Conservation (phyloP, 2,113 vertebrate genomes). For the Erpornis zantholeuca region DNA sequence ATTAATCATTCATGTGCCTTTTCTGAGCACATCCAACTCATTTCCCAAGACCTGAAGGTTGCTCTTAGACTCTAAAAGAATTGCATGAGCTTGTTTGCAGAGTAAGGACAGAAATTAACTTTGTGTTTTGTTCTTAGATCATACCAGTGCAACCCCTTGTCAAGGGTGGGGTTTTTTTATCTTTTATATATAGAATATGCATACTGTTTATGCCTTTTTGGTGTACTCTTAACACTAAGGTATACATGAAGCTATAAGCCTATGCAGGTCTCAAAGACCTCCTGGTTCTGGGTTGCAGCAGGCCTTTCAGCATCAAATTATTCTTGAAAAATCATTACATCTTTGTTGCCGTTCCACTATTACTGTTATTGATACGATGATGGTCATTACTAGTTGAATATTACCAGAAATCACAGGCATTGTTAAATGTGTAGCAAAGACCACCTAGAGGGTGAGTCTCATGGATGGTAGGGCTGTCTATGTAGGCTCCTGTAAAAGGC, state of each 20-base stretch:
- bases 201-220: neutral
- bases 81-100: neutral
- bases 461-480: neutral
- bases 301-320: neutral
- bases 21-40: neutral
- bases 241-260: neutral
- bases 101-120: neutral
- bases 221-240: neutral
- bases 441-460: neutral
- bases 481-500: neutral
- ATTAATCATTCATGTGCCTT: neutral
- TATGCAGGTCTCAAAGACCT: neutral
- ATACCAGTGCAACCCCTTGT: neutral
- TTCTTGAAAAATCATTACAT: neutral
- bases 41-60: neutral
- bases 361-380: neutral
- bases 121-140: neutral
- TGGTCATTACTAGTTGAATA: neutral
- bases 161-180: accelerated
- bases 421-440: neutral
- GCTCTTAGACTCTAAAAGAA: neutral
- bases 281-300: neutral
- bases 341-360: neutral
- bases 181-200: neutral
- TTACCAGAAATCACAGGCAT: neutral